These are phyloP conservation scores for Odontophorus gujanensis DNA, from an alignment of 2,113 vertebrate species.

Conservation along the genomic window DNA sequence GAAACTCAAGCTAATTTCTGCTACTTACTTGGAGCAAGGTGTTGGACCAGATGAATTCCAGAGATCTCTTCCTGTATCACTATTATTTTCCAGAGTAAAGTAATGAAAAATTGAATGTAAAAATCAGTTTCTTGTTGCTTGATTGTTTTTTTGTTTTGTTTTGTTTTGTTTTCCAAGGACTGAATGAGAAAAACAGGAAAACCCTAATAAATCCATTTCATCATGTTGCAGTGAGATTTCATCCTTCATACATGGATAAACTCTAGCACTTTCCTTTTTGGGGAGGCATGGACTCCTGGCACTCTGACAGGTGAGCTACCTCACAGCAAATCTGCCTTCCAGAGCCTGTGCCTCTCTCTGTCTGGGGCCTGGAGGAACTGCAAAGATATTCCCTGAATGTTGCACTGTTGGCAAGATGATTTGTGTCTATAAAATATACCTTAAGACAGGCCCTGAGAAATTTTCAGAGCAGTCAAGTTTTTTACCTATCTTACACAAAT, in stretches of 20 bases:
- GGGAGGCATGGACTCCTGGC: not conserved
- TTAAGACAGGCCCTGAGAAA: not conserved
- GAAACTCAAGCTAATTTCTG: not conserved
- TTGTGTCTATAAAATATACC: fast-evolving
- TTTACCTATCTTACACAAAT: not conserved
- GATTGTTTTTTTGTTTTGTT: not conserved
- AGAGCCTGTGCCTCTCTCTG: not conserved
- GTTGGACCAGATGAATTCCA: not conserved
- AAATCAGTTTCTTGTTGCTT: not conserved
- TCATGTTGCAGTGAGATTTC: fast-evolving
- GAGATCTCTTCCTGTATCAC: not conserved
- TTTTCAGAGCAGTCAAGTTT: not conserved
- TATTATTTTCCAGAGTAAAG: not conserved
- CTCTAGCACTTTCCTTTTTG: not conserved
- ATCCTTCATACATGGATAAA: not conserved
- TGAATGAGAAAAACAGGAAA: not conserved
- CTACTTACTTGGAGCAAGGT: not conserved
- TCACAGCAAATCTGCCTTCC: not conserved
- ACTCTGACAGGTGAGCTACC: fast-evolving
- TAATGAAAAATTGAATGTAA: not conserved
- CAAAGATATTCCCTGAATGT: not conserved
- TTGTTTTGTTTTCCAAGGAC: not conserved
- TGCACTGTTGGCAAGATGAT: fast-evolving
- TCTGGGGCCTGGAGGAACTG: not conserved
- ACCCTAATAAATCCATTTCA: not conserved